Conservation (phyloP, 2,113 vertebrate genomes). For the Mellivora capensis region DNA sequence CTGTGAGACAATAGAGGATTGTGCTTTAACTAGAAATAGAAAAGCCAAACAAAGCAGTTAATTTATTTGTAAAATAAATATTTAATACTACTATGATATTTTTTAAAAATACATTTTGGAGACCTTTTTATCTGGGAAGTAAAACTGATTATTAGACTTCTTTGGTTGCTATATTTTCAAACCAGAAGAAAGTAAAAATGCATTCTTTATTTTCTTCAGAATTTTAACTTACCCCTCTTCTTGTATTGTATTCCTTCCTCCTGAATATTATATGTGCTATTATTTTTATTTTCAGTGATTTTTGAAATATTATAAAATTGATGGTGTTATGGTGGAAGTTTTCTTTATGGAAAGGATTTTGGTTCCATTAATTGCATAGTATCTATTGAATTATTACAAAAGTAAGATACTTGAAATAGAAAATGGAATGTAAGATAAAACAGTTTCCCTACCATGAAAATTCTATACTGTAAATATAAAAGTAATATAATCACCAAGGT, state of each 20-base stretch:
- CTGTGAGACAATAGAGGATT: neutral
- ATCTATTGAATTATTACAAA: constrained; percentile 3
- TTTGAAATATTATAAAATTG: constrained; percentile 9
- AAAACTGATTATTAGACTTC: neutral
- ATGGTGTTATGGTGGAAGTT: neutral
- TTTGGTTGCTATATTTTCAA: neutral
- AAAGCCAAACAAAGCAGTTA: neutral
- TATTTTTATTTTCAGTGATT: constrained; percentile 26
- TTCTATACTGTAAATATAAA: neutral
- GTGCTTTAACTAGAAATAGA: neutral
- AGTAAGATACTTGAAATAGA: constrained; percentile 4
- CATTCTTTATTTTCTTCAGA: neutral
- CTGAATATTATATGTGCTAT: neutral
- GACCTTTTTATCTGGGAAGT: neutral
- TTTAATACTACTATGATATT: neutral
- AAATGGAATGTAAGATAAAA: neutral
- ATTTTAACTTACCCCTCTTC: neutral
- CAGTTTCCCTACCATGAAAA: neutral
- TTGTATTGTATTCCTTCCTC: neutral
- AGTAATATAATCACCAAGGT: constrained; percentile 27
- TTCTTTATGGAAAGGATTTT: neutral
- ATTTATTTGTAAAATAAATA: neutral
- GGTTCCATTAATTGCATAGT: neutral
- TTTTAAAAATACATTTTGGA: neutral
- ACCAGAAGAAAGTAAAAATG: neutral